Evolutionary conservation across 2,797 vertebrate genomes (phyloP).

Genomic region (Gadopsis bispinosus): DNA sequence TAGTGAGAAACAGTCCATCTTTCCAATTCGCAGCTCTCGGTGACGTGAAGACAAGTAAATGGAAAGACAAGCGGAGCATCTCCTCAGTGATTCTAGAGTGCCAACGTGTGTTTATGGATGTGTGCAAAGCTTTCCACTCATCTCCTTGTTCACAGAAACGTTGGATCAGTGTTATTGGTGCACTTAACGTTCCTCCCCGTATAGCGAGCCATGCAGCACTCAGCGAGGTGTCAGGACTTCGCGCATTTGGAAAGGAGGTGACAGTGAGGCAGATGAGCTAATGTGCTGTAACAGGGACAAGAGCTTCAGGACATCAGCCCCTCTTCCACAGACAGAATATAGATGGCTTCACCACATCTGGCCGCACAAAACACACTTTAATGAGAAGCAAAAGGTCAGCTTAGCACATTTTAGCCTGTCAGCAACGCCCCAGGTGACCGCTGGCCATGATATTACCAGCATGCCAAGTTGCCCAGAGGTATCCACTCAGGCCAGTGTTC

Average conservation of each 20-base stretch:
- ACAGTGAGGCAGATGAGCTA: slow-evolving; percentile 47
- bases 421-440: slow-evolving; percentile 57
- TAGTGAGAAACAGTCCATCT: slow-evolving; percentile 49
- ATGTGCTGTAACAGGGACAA: slow-evolving; percentile 32
- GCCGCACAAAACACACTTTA: slow-evolving; percentile 61
- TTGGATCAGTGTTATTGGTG: slow-evolving; percentile 13
- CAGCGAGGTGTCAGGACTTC: slow-evolving; percentile 51
- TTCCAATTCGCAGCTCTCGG: slow-evolving; percentile 76
- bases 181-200: slow-evolving; percentile 49
- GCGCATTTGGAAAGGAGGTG: slow-evolving; percentile 64
- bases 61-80: slow-evolving; percentile 50
- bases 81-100: slow-evolving; percentile 26
- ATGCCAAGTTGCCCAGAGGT: slow-evolving; percentile 66
- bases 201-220: slow-evolving; percentile 33
- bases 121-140: slow-evolving; percentile 21
- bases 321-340: slow-evolving; percentile 16
- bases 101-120: slow-evolving; percentile 5
- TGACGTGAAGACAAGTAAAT: slow-evolving; percentile 60
- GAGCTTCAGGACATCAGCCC: slow-evolving; percentile 45
- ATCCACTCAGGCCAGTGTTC: slow-evolving; percentile 29
- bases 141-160: slow-evolving; percentile 27
- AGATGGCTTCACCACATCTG: slow-evolving; percentile 69
- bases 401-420: slow-evolving; percentile 71
- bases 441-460: slow-evolving; percentile 61
- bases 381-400: slow-evolving; percentile 83